phyloP scores from a whole-genome alignment of 1,140 invertebrate species.

The Drosophila bifasciata region DNA sequence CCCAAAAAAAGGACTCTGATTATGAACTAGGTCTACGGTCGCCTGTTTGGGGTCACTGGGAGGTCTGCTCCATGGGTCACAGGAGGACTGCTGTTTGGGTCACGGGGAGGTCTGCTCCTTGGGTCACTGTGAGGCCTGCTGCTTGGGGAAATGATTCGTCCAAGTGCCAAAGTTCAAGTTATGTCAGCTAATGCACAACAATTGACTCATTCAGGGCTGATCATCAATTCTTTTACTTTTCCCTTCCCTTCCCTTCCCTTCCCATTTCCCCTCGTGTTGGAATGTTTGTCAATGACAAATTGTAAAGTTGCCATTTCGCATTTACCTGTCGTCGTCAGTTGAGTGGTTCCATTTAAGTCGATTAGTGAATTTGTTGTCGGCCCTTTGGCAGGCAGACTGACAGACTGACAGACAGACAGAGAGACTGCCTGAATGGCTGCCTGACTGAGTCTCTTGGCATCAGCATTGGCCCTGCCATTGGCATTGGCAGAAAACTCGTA shows the following conservation, averaged over 20 bases:
- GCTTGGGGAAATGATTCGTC: no score
- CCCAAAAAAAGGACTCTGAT: slow-evolving; percentile 58
- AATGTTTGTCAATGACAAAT: slow-evolving; percentile 49
- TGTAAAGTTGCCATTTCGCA: slow-evolving; percentile 36
- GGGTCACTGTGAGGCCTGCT: no score
- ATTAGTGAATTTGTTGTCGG: slow-evolving; percentile 65
- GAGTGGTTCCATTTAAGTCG: slow-evolving; percentile 51
- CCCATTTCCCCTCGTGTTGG: no score
- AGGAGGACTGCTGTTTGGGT: no score
- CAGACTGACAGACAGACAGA: slow-evolving; percentile 3
- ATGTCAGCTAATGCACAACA: slow-evolving; percentile 37
- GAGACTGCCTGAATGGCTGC: slow-evolving; percentile 15
- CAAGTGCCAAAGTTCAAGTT: slow-evolving; percentile 22
- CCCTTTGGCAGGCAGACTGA: slow-evolving; percentile 55
- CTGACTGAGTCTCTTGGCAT: slow-evolving; percentile 47
- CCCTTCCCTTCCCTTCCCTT: no score
- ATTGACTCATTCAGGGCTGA: slow-evolving; percentile 14
- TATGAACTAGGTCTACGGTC: neutral
- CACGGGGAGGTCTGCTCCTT: no score
- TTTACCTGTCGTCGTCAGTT: slow-evolving; percentile 28
- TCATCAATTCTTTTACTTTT: slow-evolving; percentile 16
- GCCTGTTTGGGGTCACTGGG: no score
- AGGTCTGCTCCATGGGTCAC: no score
- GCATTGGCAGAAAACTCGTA: slow-evolving; percentile 28
- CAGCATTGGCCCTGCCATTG: slow-evolving; percentile 2